phyloP scores from a whole-genome alignment of 2,797 vertebrate species.

The Holocentrus rufus region DNA sequence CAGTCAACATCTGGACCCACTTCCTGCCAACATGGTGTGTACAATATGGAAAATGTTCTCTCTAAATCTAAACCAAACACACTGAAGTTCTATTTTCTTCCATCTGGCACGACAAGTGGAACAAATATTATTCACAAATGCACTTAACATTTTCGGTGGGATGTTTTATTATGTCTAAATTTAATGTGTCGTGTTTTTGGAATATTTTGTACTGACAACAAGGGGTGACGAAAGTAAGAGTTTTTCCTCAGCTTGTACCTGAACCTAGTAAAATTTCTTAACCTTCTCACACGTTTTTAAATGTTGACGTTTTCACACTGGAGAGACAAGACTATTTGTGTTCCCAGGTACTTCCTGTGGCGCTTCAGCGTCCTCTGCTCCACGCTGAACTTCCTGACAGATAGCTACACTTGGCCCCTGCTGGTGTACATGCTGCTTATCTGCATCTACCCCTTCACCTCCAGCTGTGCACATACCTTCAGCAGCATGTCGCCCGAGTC shows the following conservation, averaged over 20 bases:
- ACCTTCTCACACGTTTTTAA: neutral
- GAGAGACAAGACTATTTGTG: neutral
- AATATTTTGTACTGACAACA: no score
- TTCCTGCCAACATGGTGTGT: conserved; percentile 89
- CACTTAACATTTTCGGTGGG: neutral
- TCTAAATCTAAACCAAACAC: neutral
- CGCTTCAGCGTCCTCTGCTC: conserved; percentile 80
- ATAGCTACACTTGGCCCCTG: conserved; percentile 86
- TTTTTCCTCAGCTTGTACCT: neutral
- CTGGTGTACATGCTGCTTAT: conserved; percentile 87
- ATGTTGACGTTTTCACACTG: neutral
- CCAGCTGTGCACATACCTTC: conserved; percentile 88
- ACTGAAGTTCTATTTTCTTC: neutral
- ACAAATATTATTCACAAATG: neutral
- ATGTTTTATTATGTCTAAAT: no score
- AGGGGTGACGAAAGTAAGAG: no score
- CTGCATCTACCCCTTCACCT: conserved; percentile 88
- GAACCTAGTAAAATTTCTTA: no score
- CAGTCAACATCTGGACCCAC: conserved; percentile 93
- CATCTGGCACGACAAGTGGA: no score
- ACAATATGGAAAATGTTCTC: no score
- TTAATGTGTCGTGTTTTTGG: no score
- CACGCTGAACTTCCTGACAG: conserved; percentile 79
- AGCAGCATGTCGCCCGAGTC: conserved; percentile 86
- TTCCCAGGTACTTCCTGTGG: conserved; percentile 87